Percentiles rank a stretch among this genome's conserved stretches.
Evolutionary conservation across 2,113 vertebrate species (phyloP).

Genomic region (Sclerurus mexicanus): DNA sequence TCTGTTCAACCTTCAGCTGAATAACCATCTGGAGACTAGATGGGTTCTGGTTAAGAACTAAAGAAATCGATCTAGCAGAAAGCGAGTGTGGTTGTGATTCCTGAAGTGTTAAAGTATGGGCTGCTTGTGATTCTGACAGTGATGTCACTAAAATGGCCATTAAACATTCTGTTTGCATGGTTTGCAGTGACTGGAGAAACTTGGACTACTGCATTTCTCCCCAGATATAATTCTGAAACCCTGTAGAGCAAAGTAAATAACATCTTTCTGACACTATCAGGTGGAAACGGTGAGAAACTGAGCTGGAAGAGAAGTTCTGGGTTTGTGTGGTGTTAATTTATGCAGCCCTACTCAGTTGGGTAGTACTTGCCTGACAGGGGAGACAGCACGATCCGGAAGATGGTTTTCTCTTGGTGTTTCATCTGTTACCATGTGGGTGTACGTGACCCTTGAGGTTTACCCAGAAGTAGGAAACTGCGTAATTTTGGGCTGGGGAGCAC

Average conservation of each 20-base stretch:
- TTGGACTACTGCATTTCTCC: neutral
- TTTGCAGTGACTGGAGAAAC: neutral
- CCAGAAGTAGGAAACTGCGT: conserved; percentile 22
- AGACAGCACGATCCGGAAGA: neutral
- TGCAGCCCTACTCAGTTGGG: neutral
- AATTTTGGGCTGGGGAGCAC: neutral
- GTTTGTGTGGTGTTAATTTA: neutral
- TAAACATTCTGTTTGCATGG: fast-evolving
- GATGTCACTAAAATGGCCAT: neutral
- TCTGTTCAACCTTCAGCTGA: neutral
- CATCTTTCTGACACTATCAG: neutral
- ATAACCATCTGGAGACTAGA: neutral
- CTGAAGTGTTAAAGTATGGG: neutral
- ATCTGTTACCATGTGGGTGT: neutral
- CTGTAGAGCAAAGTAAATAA: neutral
- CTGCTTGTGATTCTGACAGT: neutral
- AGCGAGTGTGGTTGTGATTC: neutral
- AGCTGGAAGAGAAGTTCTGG: neutral
- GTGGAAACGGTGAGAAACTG: neutral
- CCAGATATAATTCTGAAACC: neutral
- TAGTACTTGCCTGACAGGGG: neutral
- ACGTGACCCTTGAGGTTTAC: conserved; percentile 1
- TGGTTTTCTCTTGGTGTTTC: neutral
- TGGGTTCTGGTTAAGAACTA: neutral
- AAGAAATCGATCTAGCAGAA: neutral